These are phyloP conservation scores for Drosophila ercepeae DNA, from an alignment of 1,140 invertebrate species.

Conservation along the genomic window DNA sequence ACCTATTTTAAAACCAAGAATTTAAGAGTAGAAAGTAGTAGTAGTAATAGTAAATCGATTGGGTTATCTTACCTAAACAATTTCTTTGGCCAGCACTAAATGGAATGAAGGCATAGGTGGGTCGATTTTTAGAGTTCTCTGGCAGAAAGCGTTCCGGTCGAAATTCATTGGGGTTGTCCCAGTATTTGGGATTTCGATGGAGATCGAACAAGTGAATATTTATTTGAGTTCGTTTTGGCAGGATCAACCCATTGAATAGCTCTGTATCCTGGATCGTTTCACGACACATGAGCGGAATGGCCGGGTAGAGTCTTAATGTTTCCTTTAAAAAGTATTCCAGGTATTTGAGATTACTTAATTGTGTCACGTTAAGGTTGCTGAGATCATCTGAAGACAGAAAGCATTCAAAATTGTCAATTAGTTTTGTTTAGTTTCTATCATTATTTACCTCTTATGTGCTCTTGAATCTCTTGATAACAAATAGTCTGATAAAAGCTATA, in stretches of 20 bases:
- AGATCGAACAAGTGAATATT: conserved; percentile 84
- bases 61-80: conserved; percentile 62
- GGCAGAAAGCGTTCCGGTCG: conserved; percentile 89
- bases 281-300: conserved; percentile 88
- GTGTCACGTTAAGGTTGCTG: conserved; percentile 83
- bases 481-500: conserved; percentile 87
- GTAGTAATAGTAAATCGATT: not conserved
- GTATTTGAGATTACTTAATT: conserved; percentile 87
- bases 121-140: conserved; percentile 85
- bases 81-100: conserved; percentile 84
- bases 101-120: conserved; percentile 85
- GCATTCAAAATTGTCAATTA: not conserved
- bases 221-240: conserved; percentile 84
- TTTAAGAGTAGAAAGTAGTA: too few species aligned
- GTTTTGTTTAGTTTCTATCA: not conserved
- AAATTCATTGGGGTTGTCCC: conserved; percentile 89
- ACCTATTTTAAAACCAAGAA: conserved; percentile 27
- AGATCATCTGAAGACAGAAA: conserved; percentile 44
- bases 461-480: conserved; percentile 84
- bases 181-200: conserved; percentile 87
- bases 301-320: conserved; percentile 87
- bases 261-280: conserved; percentile 84
- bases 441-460: conserved; percentile 39
- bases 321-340: conserved; percentile 88
- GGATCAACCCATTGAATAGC: conserved; percentile 70